phyloP scores from a whole-genome alignment of 1,140 invertebrate species.

The Spodoptera litura region DNA sequence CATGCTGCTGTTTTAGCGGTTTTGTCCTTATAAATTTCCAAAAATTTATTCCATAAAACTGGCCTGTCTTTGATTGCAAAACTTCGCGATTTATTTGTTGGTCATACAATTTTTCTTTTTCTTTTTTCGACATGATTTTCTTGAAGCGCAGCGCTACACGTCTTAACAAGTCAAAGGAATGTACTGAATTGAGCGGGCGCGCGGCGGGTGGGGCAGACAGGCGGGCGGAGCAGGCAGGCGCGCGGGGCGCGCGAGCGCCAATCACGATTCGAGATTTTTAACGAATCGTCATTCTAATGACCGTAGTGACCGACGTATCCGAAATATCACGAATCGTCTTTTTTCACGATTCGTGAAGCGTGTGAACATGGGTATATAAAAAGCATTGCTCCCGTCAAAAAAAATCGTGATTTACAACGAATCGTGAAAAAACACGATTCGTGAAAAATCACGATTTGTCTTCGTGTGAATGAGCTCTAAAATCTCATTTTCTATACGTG shows the following conservation, averaged over 20 bases:
- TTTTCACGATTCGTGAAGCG: conserved; percentile 47
- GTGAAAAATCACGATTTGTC: conserved; percentile 29
- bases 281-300: conserved; percentile 11
- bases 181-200: conserved; percentile 1
- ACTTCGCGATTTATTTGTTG: conserved; percentile 43
- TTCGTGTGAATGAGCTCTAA: conserved; percentile 44
- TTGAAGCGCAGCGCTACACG: conserved; percentile 6
- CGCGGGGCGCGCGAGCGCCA: conserved; percentile 8
- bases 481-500: no score
- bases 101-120: conserved; percentile 8
- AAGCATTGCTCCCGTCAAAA: conserved; percentile 42
- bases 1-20: conserved; percentile 46
- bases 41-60: conserved; percentile 51
- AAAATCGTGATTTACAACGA: conserved; percentile 47
- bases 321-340: conserved; percentile 29
- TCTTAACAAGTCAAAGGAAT: conserved; percentile 8
- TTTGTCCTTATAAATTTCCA: conserved; percentile 51
- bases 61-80: conserved; percentile 46
- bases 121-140: conserved; percentile 4
- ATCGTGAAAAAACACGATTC: conserved; percentile 44
- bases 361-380: conserved; percentile 44
- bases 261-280: conserved; percentile 44
- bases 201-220: conserved; percentile 4
- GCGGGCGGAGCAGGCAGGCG: conserved; percentile 2
- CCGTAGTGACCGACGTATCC: conserved; percentile 34